A percentile compares a stretch with the other conserved stretches of the same genome.
Conservation (phyloP, 2,888 invertebrate species). For the Calliopum simillimum region DNA sequence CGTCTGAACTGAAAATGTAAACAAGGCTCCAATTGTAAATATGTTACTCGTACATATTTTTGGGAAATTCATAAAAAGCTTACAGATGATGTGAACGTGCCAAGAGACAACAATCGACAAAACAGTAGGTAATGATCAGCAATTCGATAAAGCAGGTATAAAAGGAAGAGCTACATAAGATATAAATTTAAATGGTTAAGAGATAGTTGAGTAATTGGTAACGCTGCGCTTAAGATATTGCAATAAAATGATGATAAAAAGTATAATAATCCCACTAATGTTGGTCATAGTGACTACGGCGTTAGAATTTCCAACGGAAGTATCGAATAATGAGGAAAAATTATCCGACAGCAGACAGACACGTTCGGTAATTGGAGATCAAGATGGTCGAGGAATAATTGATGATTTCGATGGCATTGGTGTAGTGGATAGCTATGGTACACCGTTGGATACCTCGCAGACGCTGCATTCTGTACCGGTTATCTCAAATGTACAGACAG, state of each 20-base stretch:
- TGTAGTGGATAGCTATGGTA: not conserved
- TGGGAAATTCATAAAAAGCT: constrained; percentile 1
- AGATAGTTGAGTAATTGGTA: not conserved
- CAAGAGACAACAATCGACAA: not conserved
- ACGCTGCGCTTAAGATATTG: not conserved
- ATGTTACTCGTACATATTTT: constrained; percentile 16
- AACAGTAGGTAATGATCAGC: not conserved
- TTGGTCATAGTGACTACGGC: not conserved
- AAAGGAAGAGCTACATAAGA: not conserved
- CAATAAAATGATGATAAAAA: not conserved
- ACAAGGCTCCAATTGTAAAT: constrained; percentile 42
- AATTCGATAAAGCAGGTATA: not conserved
- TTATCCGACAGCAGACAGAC: not conserved
- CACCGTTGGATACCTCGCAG: constrained; percentile 7
- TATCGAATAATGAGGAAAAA: not conserved
- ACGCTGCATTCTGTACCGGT: constrained; percentile 52
- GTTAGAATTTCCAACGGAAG: not conserved
- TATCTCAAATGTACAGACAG: constrained; percentile 49
- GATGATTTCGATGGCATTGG: constrained; percentile 18
- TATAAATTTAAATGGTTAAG: not conserved
- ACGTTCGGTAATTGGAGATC: constrained; percentile 34
- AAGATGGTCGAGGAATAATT: constrained; percentile 25
- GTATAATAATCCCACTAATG: not conserved
- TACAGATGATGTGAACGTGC: constrained; percentile 1
- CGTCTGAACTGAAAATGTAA: not conserved